These are phyloP conservation scores for Gymnocypris eckloni DNA, from an alignment of 2,797 vertebrate genomes.

Conservation along the genomic window DNA sequence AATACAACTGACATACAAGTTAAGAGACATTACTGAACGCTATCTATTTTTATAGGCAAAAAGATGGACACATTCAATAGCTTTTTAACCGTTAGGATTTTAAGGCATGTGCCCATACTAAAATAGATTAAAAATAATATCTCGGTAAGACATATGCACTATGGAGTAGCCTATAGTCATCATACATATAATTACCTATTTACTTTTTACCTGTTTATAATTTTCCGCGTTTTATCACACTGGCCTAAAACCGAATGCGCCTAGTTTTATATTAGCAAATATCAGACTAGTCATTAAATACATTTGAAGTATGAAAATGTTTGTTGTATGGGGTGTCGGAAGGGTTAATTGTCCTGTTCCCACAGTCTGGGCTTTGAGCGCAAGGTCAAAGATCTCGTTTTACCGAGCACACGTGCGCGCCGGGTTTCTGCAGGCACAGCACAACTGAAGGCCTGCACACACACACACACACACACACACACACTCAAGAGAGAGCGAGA, in stretches of 20 bases:
- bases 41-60: background rate
- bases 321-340: slow-evolving; percentile 41
- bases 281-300: background rate
- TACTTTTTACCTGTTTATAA: background rate
- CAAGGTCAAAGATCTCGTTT: slow-evolving; percentile 84
- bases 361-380: slow-evolving; percentile 62
- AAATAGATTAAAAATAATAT: background rate
- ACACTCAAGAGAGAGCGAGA: background rate
- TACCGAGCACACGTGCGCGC: slow-evolving; percentile 71
- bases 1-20: background rate
- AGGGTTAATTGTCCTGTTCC: slow-evolving; percentile 64
- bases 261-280: background rate
- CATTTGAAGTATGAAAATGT: background rate
- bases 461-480: background rate
- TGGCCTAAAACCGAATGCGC: background rate
- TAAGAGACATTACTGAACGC: background rate
- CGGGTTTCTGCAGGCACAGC: slow-evolving; percentile 72
- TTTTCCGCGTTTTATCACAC: background rate
- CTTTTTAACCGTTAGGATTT: background rate
- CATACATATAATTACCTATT: background rate
- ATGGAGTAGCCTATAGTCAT: too few relatives aligned
- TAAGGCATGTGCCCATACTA: too few relatives aligned
- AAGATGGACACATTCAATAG: background rate
- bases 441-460: slow-evolving; percentile 44
- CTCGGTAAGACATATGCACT: background rate